These are phyloP conservation scores for Nemotelus pantherinus DNA, from an alignment of 2,888 invertebrate genomes.

Conservation along the genomic window DNA sequence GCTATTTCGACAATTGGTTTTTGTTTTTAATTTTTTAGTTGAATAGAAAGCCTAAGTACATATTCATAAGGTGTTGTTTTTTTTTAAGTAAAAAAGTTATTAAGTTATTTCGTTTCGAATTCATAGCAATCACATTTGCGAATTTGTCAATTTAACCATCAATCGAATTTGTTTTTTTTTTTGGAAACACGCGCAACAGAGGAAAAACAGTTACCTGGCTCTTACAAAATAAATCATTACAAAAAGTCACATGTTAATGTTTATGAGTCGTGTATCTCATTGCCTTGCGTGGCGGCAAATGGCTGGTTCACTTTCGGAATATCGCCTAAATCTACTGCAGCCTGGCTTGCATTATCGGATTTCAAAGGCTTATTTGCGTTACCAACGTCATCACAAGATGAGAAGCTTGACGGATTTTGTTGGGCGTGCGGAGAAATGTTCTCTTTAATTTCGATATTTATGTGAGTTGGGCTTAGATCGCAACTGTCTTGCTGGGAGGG, in stretches of 20 bases:
- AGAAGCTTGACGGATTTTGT: conserved; percentile 8
- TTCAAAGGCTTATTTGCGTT: conserved; percentile 13
- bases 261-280: conserved; percentile 28
- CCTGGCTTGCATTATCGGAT: conserved; percentile 23
- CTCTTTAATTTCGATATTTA: conserved; percentile 31
- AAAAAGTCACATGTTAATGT: conserved; percentile 2
- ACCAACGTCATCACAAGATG: conserved; percentile 8
- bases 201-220: conserved; percentile 6
- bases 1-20: background rate
- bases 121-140: too few relatives aligned
- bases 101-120: too few relatives aligned
- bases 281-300: conserved; percentile 14
- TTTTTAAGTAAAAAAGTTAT: too few relatives aligned
- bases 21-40: too few relatives aligned
- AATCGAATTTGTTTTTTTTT: too few relatives aligned
- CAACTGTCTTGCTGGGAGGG: background rate
- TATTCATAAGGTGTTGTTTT: too few relatives aligned
- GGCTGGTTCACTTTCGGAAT: background rate
- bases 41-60: too few relatives aligned
- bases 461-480: background rate
- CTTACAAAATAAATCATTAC: conserved; percentile 17
- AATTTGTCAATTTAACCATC: too few relatives aligned
- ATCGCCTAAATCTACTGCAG: conserved; percentile 10
- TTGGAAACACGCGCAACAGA: background rate
- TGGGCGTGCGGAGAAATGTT: background rate